A percentile compares a stretch with the other conserved stretches of the same genome.
Conservation (phyloP, 2,888 invertebrate species). For the Oeneis ivallda region DNA sequence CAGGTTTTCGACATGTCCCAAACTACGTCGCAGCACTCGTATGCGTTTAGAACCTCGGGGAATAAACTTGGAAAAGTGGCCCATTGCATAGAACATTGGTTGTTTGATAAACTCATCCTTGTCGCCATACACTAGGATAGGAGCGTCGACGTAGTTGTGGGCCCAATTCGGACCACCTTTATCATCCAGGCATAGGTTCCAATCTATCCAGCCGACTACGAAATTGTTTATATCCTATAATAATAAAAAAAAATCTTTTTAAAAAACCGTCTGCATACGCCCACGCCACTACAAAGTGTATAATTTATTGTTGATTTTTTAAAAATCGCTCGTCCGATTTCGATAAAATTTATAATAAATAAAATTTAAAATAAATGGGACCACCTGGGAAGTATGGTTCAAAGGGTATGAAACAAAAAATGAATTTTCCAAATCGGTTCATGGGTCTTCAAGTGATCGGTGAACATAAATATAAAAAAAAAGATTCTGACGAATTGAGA, state of each 20-base stretch:
- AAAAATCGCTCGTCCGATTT: no score
- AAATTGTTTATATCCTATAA: constrained; percentile 85
- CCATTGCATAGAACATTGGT: constrained; percentile 92
- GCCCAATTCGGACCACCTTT: constrained; percentile 91
- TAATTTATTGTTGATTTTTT: no score
- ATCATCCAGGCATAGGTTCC: constrained; percentile 90
- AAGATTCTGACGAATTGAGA: no score
- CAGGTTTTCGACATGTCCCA: constrained; percentile 42
- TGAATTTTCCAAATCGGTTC: no score
- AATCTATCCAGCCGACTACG: constrained; percentile 92
- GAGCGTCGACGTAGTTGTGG: constrained; percentile 88
- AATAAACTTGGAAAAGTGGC: constrained; percentile 88
- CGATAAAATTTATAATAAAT: no score
- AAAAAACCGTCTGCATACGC: no score
- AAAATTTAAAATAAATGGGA: no score
- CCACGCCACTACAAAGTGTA: no score
- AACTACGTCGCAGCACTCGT: constrained; percentile 40
- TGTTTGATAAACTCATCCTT: constrained; percentile 91
- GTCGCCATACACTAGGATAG: constrained; percentile 75
- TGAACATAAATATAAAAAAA: no score
- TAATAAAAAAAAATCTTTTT: not conserved
- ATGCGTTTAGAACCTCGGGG: constrained; percentile 78
- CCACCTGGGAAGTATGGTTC: no score
- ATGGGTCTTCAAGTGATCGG: no score
- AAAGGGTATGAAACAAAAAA: no score